phyloP scores from a whole-genome alignment of 1,140 invertebrate species.

The Dreissena polymorpha region DNA sequence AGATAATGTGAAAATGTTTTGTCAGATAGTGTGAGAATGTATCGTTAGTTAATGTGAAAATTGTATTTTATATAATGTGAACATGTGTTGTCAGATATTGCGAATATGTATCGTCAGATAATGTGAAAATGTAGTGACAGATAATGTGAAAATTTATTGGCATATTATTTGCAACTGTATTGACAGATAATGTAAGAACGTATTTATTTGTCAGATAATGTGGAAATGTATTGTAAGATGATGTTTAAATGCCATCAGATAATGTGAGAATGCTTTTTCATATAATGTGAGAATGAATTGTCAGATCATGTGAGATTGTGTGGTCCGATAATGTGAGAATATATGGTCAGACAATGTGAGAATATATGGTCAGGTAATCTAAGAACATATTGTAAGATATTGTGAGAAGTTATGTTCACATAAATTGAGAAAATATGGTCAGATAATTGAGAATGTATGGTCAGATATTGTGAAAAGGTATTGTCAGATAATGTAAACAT shows the following conservation, averaged over 20 bases:
- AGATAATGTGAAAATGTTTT: neutral
- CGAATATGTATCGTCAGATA: neutral
- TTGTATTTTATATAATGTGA: neutral
- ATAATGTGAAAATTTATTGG: neutral
- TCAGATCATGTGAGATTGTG: too few species aligned
- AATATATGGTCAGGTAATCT: neutral
- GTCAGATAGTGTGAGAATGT: neutral
- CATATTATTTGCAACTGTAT: neutral
- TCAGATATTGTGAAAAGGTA: neutral
- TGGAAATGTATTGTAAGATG: neutral
- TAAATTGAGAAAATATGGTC: constrained; percentile 9
- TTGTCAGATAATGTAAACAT: neutral
- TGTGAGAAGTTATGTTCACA: neutral
- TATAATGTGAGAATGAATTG: too few species aligned
- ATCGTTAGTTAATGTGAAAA: constrained; percentile 7
- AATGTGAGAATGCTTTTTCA: neutral
- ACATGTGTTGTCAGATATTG: neutral
- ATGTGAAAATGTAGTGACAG: too few species aligned
- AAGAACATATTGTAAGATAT: too few species aligned
- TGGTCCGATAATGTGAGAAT: neutral
- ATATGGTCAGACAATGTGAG: neutral
- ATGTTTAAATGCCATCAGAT: too few species aligned
- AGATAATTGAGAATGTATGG: neutral
- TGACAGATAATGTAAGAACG: neutral
- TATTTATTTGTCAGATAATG: neutral